Evolutionary conservation across 2,113 vertebrate species (phyloP).

Genomic region (Poeciliopsis occidentalis): DNA sequence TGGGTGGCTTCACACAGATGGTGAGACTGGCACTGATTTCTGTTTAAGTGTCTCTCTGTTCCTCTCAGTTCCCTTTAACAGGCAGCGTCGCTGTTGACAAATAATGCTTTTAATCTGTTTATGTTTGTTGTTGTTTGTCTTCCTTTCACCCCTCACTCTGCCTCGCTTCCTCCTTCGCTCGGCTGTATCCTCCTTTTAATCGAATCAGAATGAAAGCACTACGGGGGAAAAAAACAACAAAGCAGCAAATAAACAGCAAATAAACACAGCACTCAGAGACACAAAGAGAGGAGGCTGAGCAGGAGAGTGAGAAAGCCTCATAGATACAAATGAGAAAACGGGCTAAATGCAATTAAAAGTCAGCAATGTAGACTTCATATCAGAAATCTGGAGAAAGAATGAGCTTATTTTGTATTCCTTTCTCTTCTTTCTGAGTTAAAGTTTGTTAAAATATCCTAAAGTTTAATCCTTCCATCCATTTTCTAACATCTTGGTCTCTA

Average conservation of each 20-base stretch:
- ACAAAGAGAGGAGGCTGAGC: neutral
- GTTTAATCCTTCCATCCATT: too few relatives aligned
- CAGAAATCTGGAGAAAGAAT: neutral
- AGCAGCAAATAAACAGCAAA: neutral
- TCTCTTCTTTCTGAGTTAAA: neutral
- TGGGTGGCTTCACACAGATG: constrained; percentile 29
- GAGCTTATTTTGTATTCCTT: neutral
- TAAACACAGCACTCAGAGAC: too few relatives aligned
- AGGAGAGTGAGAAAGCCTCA: neutral
- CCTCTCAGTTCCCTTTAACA: constrained; percentile 17
- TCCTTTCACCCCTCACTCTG: neutral
- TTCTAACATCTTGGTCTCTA: too few relatives aligned
- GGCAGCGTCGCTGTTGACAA: constrained; percentile 32
- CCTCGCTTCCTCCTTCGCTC: neutral
- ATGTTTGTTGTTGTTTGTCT: constrained; percentile 15
- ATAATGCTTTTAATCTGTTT: constrained; percentile 24
- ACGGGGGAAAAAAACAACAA: neutral
- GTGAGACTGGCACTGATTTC: constrained; percentile 28
- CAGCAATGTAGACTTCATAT: neutral
- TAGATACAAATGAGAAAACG: neutral
- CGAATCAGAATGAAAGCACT: neutral
- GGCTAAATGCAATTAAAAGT: neutral
- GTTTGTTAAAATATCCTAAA: neutral
- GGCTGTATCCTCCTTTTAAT: neutral
- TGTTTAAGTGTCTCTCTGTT: constrained; percentile 13